phyloP scores from a whole-genome alignment of 2,888 invertebrate species.

The Eristalis intricaria region DNA sequence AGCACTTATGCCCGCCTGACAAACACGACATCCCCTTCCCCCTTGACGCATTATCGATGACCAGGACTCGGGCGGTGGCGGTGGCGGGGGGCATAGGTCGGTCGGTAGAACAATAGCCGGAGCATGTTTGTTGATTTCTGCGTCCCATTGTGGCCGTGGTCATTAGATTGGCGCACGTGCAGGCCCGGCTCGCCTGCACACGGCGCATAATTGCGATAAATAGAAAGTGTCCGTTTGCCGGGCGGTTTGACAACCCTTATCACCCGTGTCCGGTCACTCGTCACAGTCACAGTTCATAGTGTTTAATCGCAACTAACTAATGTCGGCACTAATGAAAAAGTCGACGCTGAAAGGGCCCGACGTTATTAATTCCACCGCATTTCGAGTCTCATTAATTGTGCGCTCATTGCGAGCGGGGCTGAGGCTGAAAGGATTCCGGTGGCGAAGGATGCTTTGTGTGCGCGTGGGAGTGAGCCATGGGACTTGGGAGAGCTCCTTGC shows the following conservation, averaged over 20 bases:
- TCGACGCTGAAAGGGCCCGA: slow-evolving; percentile 33
- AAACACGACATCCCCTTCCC: slow-evolving; percentile 29
- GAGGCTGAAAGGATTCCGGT: slow-evolving; percentile 58
- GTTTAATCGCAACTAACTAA: slow-evolving; percentile 70
- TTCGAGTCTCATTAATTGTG: slow-evolving; percentile 70
- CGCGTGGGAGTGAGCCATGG: slow-evolving; percentile 40
- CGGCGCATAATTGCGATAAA: slow-evolving; percentile 75
- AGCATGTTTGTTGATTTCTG: slow-evolving; percentile 63
- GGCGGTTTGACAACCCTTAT: slow-evolving; percentile 72
- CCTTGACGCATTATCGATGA: slow-evolving; percentile 62
- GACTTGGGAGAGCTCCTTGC: slow-evolving; percentile 34
- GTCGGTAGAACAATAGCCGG: slow-evolving; percentile 38
- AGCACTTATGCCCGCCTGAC: slow-evolving; percentile 51
- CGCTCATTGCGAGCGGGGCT: slow-evolving; percentile 37
- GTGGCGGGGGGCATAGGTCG: neutral
- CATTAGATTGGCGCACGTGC: slow-evolving; percentile 72
- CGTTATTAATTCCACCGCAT: slow-evolving; percentile 69
- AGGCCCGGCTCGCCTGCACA: slow-evolving; percentile 64
- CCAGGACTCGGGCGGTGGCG: slow-evolving; percentile 4
- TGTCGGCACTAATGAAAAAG: slow-evolving; percentile 51
- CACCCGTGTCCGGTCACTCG: slow-evolving; percentile 43
- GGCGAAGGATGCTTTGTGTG: neutral
- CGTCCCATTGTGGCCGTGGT: slow-evolving; percentile 62
- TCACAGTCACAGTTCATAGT: slow-evolving; percentile 72
- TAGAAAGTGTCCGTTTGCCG: slow-evolving; percentile 74